A percentile compares a stretch with the other conserved stretches of the same genome.
Conservation (phyloP, 1,140 invertebrate species). For the Proales similis region DNA sequence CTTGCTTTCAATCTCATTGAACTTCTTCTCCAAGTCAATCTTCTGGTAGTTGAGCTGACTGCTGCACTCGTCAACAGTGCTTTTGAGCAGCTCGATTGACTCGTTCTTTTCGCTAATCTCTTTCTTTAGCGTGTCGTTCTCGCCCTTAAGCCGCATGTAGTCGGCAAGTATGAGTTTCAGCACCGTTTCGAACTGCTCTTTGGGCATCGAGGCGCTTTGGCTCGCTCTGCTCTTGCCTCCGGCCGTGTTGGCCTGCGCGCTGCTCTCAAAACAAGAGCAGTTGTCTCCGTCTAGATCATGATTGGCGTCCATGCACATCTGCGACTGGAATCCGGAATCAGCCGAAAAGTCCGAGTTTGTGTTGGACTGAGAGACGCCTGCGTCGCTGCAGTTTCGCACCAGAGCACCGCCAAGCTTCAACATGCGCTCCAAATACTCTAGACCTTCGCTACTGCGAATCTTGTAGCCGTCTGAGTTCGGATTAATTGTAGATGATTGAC, state of each 20-base stretch:
- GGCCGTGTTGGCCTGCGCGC: no score
- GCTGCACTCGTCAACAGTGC: constrained; percentile 16
- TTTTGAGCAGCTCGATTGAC: constrained; percentile 21
- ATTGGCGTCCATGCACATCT: constrained; percentile 29
- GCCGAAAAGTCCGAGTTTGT: constrained; percentile 27
- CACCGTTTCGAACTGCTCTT: constrained; percentile 3
- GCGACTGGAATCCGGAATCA: constrained; percentile 30
- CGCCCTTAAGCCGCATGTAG: constrained; percentile 1
- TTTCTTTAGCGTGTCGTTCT: constrained; percentile 25
- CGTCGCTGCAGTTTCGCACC: background rate
- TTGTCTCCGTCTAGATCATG: constrained; percentile 1
- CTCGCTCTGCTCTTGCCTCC: no score
- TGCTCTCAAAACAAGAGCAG: constrained; percentile 1
- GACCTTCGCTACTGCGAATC: constrained; percentile 23
- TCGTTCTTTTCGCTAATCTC: constrained; percentile 9
- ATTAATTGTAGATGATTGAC: constrained; percentile 32
- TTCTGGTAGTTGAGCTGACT: constrained; percentile 15
- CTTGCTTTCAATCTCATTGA: constrained; percentile 20
- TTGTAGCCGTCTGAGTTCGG: no score
- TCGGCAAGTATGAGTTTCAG: constrained; percentile 19
- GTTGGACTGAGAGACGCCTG: background rate
- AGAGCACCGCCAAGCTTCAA: background rate
- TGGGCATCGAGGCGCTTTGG: no score
- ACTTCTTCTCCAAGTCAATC: constrained; percentile 26
- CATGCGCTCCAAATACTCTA: constrained; percentile 9